Percentiles rank a stretch among this genome's conserved stretches.
These are phyloP conservation scores for Tetragnatha versicolor DNA, from an alignment of 1,140 invertebrate species.

Conservation along the genomic window DNA sequence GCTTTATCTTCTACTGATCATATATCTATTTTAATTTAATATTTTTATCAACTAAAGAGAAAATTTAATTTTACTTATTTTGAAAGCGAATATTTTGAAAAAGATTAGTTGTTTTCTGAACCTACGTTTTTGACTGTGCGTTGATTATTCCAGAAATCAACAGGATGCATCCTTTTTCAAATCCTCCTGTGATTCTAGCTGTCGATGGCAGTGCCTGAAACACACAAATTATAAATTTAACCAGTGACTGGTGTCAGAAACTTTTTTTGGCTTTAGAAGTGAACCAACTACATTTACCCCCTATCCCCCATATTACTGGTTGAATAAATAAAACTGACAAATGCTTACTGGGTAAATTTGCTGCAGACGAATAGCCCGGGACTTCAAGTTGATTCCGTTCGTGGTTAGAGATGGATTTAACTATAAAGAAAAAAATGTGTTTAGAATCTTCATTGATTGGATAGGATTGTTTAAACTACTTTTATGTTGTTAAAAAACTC, in stretches of 20 bases:
- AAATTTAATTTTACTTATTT: not conserved
- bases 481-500: not conserved
- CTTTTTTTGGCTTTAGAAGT: too few species aligned
- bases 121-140: constrained; percentile 11
- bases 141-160: constrained; percentile 35
- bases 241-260: too few species aligned
- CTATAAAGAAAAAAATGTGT: constrained; percentile 1
- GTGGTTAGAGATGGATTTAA: constrained; percentile 10
- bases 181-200: constrained; percentile 42
- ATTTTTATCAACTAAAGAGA: not conserved
- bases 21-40: not conserved
- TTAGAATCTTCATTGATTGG: too few species aligned
- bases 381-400: constrained; percentile 36
- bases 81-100: not conserved
- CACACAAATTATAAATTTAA: too few species aligned
- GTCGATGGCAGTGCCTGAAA: constrained; percentile 26
- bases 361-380: constrained; percentile 29
- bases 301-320: too few species aligned
- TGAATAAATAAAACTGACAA: too few species aligned
- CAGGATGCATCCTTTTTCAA: constrained; percentile 45
- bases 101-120: not conserved
- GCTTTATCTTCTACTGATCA: too few species aligned
- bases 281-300: too few species aligned
- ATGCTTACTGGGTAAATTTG: constrained; percentile 27
- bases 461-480: not conserved